A percentile compares a stretch with the other conserved stretches of the same genome.
Conservation (phyloP, 2,888 invertebrate species). For the Yponomeuta evonymella region DNA sequence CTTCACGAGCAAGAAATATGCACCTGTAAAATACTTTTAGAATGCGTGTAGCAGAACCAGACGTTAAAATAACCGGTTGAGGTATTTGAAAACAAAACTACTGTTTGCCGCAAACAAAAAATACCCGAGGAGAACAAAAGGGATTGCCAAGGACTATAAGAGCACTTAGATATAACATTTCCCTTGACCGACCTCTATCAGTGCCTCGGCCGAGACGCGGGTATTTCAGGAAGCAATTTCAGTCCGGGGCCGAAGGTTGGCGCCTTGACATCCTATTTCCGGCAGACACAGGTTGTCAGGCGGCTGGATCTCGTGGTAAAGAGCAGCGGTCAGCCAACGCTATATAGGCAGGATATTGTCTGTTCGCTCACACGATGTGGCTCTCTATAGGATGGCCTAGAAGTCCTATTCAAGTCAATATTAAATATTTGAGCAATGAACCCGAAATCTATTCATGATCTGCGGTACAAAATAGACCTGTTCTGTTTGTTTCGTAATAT, state of each 20-base stretch:
- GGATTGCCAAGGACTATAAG: not conserved
- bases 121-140: not conserved
- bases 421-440: too few relatives aligned
- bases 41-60: not conserved
- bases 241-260: slow-evolving; percentile 47
- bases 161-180: slow-evolving; percentile 3
- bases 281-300: slow-evolving; percentile 58
- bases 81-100: not conserved
- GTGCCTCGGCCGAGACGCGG: not conserved
- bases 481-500: too few relatives aligned
- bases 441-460: too few relatives aligned
- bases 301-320: slow-evolving; percentile 52
- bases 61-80: not conserved
- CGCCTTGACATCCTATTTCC: slow-evolving; percentile 66
- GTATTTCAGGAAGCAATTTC: slow-evolving; percentile 56
- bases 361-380: slow-evolving; percentile 45
- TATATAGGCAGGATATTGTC: slow-evolving; percentile 62
- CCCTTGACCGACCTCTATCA: slow-evolving; percentile 8
- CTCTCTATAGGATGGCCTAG: too few relatives aligned
- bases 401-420: too few relatives aligned
- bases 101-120: not conserved
- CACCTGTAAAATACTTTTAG: not conserved
- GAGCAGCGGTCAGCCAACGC: slow-evolving; percentile 55
- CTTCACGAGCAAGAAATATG: not conserved
- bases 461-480: too few relatives aligned